phyloP scores from a whole-genome alignment of 2,113 vertebrate genomes.

The Oreotrochilus melanogaster region DNA sequence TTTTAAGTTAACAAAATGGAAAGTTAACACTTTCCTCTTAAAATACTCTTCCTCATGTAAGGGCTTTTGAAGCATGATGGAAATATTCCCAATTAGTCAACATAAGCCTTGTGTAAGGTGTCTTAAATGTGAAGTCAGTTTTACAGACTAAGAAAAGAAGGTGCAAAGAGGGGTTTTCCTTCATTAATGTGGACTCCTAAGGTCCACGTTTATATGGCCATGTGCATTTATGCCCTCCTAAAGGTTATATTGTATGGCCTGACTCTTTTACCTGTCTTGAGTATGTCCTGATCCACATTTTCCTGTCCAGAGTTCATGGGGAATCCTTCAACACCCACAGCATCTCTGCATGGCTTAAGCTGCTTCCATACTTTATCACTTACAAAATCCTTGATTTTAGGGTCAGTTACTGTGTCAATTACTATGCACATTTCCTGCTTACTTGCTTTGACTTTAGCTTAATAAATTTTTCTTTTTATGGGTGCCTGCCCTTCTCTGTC shows the following conservation, averaged over 20 bases:
- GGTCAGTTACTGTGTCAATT: accelerated
- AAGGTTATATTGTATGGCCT: neutral
- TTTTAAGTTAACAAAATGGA: neutral
- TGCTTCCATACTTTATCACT: neutral
- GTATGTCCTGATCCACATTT: too few species aligned
- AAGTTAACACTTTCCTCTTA: neutral
- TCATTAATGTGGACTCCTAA: neutral
- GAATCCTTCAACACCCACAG: neutral
- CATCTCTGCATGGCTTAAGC: neutral
- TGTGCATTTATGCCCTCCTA: too few species aligned
- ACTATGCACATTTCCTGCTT: neutral
- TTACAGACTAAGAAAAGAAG: neutral
- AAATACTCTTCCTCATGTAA: neutral
- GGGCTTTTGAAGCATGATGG: neutral
- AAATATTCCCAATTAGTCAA: neutral
- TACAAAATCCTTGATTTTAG: neutral
- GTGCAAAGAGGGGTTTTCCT: neutral
- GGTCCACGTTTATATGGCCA: too few species aligned
- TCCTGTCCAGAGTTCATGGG: neutral
- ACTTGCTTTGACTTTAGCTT: neutral
- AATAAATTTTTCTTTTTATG: accelerated
- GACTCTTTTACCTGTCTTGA: neutral
- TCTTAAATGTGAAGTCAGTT: neutral
- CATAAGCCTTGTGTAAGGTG: neutral
- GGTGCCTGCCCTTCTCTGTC: neutral